Percentiles rank a stretch among this genome's conserved stretches.
Evolutionary conservation across 1,140 invertebrate genomes (phyloP).

Genomic region (Drosophila chauvacae): DNA sequence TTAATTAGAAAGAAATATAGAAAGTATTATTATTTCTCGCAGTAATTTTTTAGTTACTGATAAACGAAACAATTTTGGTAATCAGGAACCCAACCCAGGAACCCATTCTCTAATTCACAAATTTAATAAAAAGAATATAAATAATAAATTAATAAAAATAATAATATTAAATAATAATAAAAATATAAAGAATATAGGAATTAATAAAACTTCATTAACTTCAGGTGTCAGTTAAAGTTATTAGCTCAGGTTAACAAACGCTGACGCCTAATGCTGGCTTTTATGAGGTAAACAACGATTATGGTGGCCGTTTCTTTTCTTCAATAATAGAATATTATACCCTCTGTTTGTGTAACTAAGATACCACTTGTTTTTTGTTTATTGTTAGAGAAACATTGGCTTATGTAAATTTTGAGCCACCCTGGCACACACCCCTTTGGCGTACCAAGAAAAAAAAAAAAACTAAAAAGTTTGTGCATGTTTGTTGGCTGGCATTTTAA

Average conservation of each 20-base stretch:
- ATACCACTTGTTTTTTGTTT: not conserved
- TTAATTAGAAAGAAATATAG: too few relatives aligned
- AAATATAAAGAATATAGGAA: too few relatives aligned
- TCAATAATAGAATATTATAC: too few relatives aligned
- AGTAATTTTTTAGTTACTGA: too few relatives aligned
- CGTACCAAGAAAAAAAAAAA: conserved; percentile 19
- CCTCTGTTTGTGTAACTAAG: not conserved
- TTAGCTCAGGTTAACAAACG: not conserved
- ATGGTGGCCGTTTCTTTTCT: not conserved
- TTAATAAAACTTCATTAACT: too few relatives aligned
- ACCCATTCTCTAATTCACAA: too few relatives aligned
- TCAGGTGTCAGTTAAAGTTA: not conserved
- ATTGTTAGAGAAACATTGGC: not conserved
- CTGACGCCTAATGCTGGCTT: not conserved
- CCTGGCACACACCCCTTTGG: conserved; percentile 35
- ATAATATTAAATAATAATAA: too few relatives aligned
- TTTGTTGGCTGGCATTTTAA: conserved; percentile 58
- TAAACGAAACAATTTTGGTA: too few relatives aligned
- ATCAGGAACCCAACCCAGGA: too few relatives aligned
- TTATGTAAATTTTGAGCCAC: conserved; percentile 3
- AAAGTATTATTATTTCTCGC: too few relatives aligned
- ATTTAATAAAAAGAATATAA: too few relatives aligned
- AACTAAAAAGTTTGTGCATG: conserved; percentile 45
- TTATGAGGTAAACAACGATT: conserved; percentile 4
- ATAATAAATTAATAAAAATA: too few relatives aligned